phyloP scores from a whole-genome alignment of 2,797 vertebrate genomes.

The Spheniscus humboldti region DNA sequence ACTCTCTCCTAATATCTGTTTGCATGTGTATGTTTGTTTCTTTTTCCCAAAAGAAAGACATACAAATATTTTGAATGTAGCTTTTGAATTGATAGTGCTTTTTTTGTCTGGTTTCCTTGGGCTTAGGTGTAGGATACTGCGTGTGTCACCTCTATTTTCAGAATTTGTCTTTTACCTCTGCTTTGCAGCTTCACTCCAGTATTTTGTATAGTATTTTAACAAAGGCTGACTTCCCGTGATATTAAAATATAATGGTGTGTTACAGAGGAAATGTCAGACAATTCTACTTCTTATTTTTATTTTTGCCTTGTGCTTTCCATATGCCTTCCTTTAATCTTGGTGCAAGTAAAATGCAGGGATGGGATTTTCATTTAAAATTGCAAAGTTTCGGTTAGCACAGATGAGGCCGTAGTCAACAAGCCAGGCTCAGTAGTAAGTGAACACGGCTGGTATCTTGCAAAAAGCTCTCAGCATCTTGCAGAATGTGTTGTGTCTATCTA shows the following conservation, averaged over 20 bases:
- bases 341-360: neutral
- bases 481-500: neutral
- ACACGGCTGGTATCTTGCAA: neutral
- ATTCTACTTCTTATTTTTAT: neutral
- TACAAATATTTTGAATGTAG: neutral
- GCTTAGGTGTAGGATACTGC: neutral
- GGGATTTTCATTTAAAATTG: neutral
- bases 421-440: neutral
- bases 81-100: neutral
- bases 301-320: neutral
- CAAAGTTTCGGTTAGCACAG: neutral
- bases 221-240: neutral
- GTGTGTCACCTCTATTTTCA: neutral
- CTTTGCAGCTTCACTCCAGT: neutral
- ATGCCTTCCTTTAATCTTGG: neutral
- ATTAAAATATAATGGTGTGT: neutral
- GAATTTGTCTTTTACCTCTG: neutral
- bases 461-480: neutral
- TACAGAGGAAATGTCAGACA: neutral
- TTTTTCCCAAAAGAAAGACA: neutral
- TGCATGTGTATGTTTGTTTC: neutral
- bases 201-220: neutral
- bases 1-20: neutral
- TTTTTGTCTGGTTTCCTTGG: neutral
- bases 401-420: neutral